phyloP scores from a whole-genome alignment of 2,113 vertebrate genomes.

The Stegastes partitus region DNA sequence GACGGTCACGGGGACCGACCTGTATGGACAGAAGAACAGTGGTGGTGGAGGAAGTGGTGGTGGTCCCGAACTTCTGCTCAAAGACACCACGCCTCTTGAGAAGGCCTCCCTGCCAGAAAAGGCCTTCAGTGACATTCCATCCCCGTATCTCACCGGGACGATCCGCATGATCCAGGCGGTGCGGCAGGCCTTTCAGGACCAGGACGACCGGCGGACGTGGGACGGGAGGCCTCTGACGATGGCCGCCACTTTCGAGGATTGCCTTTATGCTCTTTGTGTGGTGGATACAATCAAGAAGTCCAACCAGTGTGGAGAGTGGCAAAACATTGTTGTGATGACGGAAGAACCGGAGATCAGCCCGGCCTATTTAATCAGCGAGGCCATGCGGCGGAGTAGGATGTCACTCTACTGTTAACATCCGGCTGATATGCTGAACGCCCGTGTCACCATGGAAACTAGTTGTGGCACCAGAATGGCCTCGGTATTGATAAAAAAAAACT shows the following conservation, averaged over 20 bases:
- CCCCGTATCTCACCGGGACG: constrained; percentile 94
- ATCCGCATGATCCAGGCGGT: constrained; percentile 98
- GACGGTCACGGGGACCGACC: constrained; percentile 90
- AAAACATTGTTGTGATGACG: constrained; percentile 96
- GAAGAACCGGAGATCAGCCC: constrained; percentile 97
- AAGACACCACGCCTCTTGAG: constrained; percentile 91
- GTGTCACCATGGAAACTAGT: constrained; percentile 1
- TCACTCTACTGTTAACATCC: constrained; percentile 93
- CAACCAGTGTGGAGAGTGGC: constrained; percentile 97
- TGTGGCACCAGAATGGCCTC: not conserved
- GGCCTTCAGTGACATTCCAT: constrained; percentile 96
- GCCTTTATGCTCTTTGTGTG: constrained; percentile 96
- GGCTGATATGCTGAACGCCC: not conserved
- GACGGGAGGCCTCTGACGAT: constrained; percentile 95
- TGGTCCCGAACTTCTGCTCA: constrained; percentile 91
- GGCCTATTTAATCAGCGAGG: constrained; percentile 97
- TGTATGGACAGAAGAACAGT: constrained; percentile 95
- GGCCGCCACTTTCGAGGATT: constrained; percentile 99
- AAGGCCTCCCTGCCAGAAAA: constrained; percentile 94
- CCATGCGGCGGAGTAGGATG: constrained; percentile 97
- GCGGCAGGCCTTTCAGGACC: constrained; percentile 95
- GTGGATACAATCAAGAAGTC: constrained; percentile 98
- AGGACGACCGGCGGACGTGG: constrained; percentile 97
- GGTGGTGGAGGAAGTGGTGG: constrained; percentile 77
- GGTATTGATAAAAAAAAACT: constrained; percentile 4